These are phyloP conservation scores for Podargus strigoides DNA, from an alignment of 2,797 vertebrate species.

Conservation along the genomic window DNA sequence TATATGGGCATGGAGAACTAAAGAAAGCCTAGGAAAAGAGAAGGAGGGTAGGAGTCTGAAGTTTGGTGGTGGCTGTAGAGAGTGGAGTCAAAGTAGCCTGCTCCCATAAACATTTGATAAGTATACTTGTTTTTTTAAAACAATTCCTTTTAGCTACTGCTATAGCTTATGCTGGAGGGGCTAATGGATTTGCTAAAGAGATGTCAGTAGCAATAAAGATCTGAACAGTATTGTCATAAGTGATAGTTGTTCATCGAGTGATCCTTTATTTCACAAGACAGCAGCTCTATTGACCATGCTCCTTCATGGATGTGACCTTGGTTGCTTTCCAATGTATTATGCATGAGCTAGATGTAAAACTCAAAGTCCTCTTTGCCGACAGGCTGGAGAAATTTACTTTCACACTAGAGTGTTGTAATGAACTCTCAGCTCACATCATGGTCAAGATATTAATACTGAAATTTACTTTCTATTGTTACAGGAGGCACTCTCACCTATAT, in stretches of 20 bases:
- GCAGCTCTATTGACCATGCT: not conserved
- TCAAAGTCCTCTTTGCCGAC: not conserved
- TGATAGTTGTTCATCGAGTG: not conserved
- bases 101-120: not conserved
- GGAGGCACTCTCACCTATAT: not conserved
- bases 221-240: not conserved
- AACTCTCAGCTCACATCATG: not conserved
- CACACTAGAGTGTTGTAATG: not conserved
- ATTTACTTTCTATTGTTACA: not conserved
- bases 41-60: not conserved
- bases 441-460: not conserved
- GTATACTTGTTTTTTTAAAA: not conserved
- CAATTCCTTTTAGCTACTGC: not conserved
- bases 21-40: not conserved
- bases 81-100: not conserved
- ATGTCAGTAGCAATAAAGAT: not conserved
- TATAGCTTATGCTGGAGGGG: not conserved
- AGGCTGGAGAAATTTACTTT: not conserved
- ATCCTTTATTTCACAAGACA: constrained; percentile 21
- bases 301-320: not conserved
- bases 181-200: not conserved
- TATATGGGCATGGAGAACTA: not conserved
- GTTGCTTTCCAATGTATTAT: not conserved
- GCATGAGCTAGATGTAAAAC: not conserved
- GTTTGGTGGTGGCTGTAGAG: not conserved